Conservation (phyloP, 2,113 vertebrate genomes). For the Desmodus rotundus region DNA sequence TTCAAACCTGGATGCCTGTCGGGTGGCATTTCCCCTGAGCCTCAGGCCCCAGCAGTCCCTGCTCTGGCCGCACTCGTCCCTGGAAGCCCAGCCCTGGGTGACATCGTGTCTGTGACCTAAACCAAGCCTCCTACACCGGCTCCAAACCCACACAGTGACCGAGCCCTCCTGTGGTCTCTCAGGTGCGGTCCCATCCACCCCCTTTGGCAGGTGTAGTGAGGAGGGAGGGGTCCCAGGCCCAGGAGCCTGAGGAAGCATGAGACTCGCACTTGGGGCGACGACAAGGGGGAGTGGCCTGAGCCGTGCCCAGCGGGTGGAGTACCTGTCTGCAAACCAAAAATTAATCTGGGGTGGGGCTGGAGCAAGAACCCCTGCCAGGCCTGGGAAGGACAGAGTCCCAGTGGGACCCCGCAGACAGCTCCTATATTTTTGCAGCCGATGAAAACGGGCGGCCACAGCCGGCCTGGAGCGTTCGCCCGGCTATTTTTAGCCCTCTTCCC, state of each 20-base stretch:
- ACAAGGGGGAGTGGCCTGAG: rapidly evolving
- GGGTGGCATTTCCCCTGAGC: rapidly evolving
- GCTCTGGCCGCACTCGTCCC: rapidly evolving
- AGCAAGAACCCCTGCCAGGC: neutral
- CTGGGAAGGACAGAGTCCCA: neutral
- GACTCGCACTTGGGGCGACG: rapidly evolving
- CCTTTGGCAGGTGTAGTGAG: neutral
- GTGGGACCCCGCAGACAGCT: rapidly evolving
- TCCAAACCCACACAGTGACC: neutral
- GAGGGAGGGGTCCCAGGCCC: neutral
- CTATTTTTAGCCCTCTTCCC: conserved; percentile 67
- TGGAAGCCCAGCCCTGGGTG: neutral
- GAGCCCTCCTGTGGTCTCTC: neutral
- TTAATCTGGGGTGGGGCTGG: no score
- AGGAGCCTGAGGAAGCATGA: neutral
- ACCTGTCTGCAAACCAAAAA: neutral
- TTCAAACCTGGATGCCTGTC: neutral
- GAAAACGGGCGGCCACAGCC: rapidly evolving
- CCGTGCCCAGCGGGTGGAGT: rapidly evolving
- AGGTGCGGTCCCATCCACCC: rapidly evolving
- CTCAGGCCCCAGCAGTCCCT: neutral
- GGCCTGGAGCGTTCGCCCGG: neutral
- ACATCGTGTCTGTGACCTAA: neutral
- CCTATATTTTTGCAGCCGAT: rapidly evolving
- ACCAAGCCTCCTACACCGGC: rapidly evolving